Evolutionary conservation across 2,113 vertebrate species (phyloP), one percentile per base, ranked within the genome.

Genomic region (Pseudolaguvia tuberculata): DNA sequence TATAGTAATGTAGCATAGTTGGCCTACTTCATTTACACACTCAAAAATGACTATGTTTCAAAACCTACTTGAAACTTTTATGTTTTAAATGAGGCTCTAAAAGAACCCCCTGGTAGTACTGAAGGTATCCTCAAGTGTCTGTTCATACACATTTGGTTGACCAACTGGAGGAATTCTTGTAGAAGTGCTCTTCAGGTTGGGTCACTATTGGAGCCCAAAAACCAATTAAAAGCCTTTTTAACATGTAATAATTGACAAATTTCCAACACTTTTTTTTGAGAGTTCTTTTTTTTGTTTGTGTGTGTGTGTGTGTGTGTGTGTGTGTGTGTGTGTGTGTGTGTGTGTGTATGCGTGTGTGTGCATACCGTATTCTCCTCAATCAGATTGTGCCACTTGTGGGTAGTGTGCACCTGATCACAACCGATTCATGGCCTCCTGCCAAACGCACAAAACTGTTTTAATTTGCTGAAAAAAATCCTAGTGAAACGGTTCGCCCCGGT

Each of bases 371-470:
- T 48, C 23, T 0, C 83, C 75, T 79, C 78, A 91, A 86, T 90
- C 87, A 84, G 87, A 84, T 85, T 53, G 50, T 86, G 85, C 84
- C 89, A 91, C 90, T 91, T 91, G 90, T 91, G 89, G 88, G 89
- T 85, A 69, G 84, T 83, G 86, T 83, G 86, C 90, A 91, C 90
- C 90, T 91, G 89, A 91, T 90, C 90, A 90, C 89, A 87, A 85
- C 83, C 52, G 81, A 86, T 74, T 69, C 39, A 45, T 88, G 88
- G 88, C 87, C 83, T 77, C 63, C 42, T 83, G 88, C 88, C 89
- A 90, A 83, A 88, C 84, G 87, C 87, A 88, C 82, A 69, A 67
- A 73, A 71, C 47, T 82, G 62, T 84, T 78, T 83, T 77, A 71
- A 85, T 84, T 83, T 85, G 85, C 85, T 87, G 83, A 84, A 85